Percentiles rank a stretch among this genome's conserved stretches.
Evolutionary conservation across 2,888 invertebrate species (phyloP).

Genomic region (Tetragnatha montana): DNA sequence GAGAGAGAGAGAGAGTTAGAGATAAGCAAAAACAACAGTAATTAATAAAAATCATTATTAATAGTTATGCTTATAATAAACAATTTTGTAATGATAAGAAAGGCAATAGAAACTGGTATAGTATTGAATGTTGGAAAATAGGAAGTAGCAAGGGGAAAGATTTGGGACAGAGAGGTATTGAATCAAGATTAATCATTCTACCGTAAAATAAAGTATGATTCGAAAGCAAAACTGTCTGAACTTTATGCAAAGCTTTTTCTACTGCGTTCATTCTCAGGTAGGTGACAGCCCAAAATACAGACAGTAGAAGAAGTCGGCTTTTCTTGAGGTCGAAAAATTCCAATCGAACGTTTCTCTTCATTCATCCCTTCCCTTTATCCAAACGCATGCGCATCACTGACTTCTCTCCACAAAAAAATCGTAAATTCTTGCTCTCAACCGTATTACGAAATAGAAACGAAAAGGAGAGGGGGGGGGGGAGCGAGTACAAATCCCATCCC

Average conservation of each 20-base stretch:
- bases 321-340: conserved; percentile 34
- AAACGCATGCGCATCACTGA: neutral
- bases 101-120: too few species aligned
- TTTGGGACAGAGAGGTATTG: neutral
- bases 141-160: too few species aligned
- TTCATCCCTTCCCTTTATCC: neutral
- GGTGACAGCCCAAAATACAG: conserved; percentile 33
- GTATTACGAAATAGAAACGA: conserved; percentile 45
- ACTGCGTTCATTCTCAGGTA: conserved; percentile 5
- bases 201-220: neutral
- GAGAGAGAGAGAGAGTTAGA: too few species aligned
- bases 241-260: conserved; percentile 9
- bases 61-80: too few species aligned
- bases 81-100: too few species aligned
- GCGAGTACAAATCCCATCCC: conserved; percentile 31
- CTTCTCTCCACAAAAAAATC: conserved; percentile 1
- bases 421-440: conserved; percentile 46
- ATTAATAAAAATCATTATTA: too few species aligned
- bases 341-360: conserved; percentile 1
- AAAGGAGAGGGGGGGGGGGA: neutral
- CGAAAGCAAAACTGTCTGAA: conserved; percentile 1
- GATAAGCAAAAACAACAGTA: too few species aligned
- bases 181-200: neutral
- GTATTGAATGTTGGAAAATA: too few species aligned
- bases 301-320: conserved; percentile 20